Percentiles rank a stretch among this genome's conserved stretches.
These are phyloP conservation scores for Chrysolina americana DNA, from an alignment of 2,888 invertebrate genomes.

Conservation along the genomic window DNA sequence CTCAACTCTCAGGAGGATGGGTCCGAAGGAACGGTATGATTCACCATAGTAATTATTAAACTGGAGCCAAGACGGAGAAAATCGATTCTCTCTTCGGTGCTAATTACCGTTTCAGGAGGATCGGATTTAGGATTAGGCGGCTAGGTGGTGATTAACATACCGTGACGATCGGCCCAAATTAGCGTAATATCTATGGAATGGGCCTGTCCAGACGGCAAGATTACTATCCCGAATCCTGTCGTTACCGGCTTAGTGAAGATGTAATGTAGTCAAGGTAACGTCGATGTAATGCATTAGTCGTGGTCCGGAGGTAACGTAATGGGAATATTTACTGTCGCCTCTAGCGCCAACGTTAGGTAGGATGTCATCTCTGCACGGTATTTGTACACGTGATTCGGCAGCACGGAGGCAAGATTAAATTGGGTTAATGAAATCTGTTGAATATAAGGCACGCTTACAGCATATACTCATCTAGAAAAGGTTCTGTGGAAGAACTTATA, in stretches of 20 bases:
- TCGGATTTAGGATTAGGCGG: conserved; percentile 31
- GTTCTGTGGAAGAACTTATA: too few relatives aligned
- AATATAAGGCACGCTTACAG: too few relatives aligned
- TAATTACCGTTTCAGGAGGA: conserved; percentile 33
- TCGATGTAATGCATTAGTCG: not conserved
- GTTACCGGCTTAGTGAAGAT: conserved; percentile 5
- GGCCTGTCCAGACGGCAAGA: conserved; percentile 12
- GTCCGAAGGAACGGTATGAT: too few relatives aligned
- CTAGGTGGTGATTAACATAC: conserved; percentile 38
- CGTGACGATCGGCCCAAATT: conserved; percentile 32
- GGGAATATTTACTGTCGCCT: conserved; percentile 2
- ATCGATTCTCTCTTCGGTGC: conserved; percentile 34
- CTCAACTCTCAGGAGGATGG: too few relatives aligned
- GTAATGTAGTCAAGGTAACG: not conserved
- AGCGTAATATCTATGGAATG: conserved; percentile 21
- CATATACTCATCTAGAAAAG: too few relatives aligned
- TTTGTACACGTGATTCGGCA: not conserved
- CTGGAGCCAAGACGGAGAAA: conserved; percentile 32
- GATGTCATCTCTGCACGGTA: not conserved
- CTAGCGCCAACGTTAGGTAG: not conserved
- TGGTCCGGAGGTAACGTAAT: not conserved
- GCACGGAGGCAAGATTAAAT: not conserved
- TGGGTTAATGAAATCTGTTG: not conserved
- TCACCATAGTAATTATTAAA: conserved; percentile 27
- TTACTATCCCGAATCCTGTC: conserved; percentile 16